Evolutionary conservation across 2,113 vertebrate species (phyloP), one percentile per base, ranked within the genome.

Genomic region (Stomatorhinus ivindoensis): DNA sequence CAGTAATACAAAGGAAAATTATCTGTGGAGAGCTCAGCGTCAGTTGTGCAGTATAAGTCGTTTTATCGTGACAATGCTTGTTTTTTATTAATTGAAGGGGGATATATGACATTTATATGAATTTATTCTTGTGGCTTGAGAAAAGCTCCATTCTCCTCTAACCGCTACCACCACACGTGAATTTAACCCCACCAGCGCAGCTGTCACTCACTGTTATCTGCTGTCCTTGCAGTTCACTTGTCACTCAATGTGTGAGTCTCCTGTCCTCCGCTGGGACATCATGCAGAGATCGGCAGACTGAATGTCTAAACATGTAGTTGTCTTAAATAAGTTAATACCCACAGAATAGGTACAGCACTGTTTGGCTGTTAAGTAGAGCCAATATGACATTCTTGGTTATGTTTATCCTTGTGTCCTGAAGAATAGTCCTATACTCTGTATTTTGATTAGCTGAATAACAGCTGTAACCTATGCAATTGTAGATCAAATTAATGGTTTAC

Each of bases 201-300:
- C 87, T 86, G 87, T 88, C 88, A 83, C 46, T 89, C 61, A 84
- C 44, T 82, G 4, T 89, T 88, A 89, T n/a, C n/a, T 27, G 17
- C 46, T 89, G 65, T 86, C n/a, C 44, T 19, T 65, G 53, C 91
- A 53, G 89, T 88, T 69, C 11, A 39, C 46, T 9, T 76, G 53
- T 86, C 90, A 86, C 44, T 51, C 48, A 80, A 73, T n/a, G 53
- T 21, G 19, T 7, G 53, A 80, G 39, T n/a, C n/a, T 87, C 27
- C 58, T 35, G 31, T 31, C 19, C 80, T 17, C 47, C 10, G 27
- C 47, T 0, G 17, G 51, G 4, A 51, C n/a, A 3, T 89, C 87
- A 4, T 46, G 46, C 82, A 48, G 8, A 47, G 24, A 88, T 46
- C 85, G 21, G 42, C 86, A 35, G 27, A 24, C 42, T 46, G 73